These are phyloP conservation scores for Sminthurinus signatus DNA, from an alignment of 1,140 invertebrate species.

Conservation along the genomic window DNA sequence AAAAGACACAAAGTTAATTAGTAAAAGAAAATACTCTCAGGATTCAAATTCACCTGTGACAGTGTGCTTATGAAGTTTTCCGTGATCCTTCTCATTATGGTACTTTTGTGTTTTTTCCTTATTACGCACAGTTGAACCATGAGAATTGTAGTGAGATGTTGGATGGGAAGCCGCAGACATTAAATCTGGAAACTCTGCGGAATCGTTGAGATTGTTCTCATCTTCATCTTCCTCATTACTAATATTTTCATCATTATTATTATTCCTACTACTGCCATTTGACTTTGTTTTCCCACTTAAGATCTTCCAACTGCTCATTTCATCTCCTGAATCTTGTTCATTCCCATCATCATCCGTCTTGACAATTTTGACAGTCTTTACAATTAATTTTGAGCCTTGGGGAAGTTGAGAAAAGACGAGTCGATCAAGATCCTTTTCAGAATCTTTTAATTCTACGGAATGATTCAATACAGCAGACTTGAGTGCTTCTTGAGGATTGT, in stretches of 20 bases:
- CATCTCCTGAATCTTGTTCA: constrained; percentile 15
- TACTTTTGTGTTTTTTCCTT: constrained; percentile 27
- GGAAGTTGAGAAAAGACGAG: constrained; percentile 38
- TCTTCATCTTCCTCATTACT: constrained; percentile 22
- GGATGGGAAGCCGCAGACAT: constrained; percentile 24
- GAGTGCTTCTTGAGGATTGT: constrained; percentile 17
- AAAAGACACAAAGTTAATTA: too few species aligned
- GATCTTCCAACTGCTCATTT: constrained; percentile 14
- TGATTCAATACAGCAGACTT: constrained; percentile 31
- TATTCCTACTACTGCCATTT: neutral
- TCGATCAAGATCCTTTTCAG: constrained; percentile 35
- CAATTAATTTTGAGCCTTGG: constrained; percentile 38
- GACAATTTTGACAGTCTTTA: constrained; percentile 38
- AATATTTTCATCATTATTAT: too few species aligned
- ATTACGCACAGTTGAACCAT: constrained; percentile 2
- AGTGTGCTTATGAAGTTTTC: constrained; percentile 22
- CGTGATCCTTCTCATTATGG: constrained; percentile 34
- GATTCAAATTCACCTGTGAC: constrained; percentile 28
- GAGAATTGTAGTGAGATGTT: constrained; percentile 18
- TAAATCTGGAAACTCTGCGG: constrained; percentile 15
- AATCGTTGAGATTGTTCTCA: constrained; percentile 19
- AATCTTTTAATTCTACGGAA: constrained; percentile 29
- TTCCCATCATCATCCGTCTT: constrained; percentile 38
- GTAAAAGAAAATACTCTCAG: too few species aligned
- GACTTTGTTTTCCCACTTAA: neutral